A percentile compares a stretch with the other conserved stretches of the same genome.
phyloP scores from a whole-genome alignment of 2,888 invertebrate genomes.

The Chloromyia formosa region DNA sequence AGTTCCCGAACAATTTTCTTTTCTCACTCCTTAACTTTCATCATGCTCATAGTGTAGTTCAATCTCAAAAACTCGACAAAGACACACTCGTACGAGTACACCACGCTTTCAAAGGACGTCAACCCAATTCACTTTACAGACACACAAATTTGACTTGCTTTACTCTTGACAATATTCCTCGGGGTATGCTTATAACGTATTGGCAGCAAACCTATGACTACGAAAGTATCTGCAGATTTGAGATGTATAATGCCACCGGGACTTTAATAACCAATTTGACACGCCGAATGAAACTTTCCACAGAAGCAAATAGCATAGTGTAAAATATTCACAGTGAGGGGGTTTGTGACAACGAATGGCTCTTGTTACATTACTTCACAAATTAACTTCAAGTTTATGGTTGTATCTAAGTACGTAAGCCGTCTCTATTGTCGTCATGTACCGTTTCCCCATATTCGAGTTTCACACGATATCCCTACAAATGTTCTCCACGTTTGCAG shows the following conservation, averaged over 20 bases:
- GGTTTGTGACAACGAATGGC: constrained; percentile 43
- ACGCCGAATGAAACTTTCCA: constrained; percentile 41
- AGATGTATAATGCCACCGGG: constrained; percentile 36
- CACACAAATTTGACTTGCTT: too few species aligned
- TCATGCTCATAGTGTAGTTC: too few species aligned
- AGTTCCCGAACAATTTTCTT: too few species aligned
- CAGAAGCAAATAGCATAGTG: background rate
- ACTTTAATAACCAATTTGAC: constrained; percentile 49
- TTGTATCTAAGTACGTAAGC: background rate
- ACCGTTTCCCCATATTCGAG: background rate
- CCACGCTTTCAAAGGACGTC: too few species aligned
- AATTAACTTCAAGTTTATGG: constrained; percentile 46
- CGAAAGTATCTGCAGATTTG: background rate
- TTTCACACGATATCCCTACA: background rate
- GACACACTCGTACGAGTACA: too few species aligned
- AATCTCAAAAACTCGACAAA: too few species aligned
- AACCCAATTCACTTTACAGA: too few species aligned
- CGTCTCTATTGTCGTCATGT: background rate
- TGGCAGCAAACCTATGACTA: too few species aligned
- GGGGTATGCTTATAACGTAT: too few species aligned
- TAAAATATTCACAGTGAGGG: background rate
- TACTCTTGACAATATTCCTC: too few species aligned
- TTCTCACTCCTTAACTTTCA: too few species aligned
- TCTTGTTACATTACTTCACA: constrained; percentile 48
- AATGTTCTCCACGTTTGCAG: background rate